Evolutionary conservation across 2,113 vertebrate species (phyloP).

Genomic region (Xiphias gladius): DNA sequence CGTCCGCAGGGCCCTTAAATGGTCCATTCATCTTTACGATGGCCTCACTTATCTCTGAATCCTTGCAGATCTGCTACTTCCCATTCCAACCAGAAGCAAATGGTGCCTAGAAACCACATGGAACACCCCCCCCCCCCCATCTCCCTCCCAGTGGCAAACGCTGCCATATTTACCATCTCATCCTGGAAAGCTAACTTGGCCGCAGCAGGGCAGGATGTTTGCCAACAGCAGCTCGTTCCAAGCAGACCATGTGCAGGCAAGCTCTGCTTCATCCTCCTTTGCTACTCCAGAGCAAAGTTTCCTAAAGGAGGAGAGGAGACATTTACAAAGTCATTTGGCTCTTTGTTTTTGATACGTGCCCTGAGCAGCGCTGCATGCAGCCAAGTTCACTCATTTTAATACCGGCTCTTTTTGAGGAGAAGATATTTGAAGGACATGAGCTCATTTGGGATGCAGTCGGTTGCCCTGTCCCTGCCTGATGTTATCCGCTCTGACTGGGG

Average conservation of each 20-base stretch:
- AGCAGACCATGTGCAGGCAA: slow-evolving; percentile 59
- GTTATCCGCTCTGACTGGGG: slow-evolving; percentile 72
- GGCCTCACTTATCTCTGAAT: slow-evolving; percentile 78
- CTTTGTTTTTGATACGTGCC: slow-evolving; percentile 49
- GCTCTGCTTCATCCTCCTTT: slow-evolving; percentile 53
- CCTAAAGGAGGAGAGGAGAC: slow-evolving; percentile 33
- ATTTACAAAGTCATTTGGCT: slow-evolving; percentile 70
- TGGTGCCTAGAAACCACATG: slow-evolving; percentile 74
- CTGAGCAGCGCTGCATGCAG: slow-evolving; percentile 38
- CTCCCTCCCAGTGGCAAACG: slow-evolving; percentile 63
- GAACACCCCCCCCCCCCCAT: slow-evolving; percentile 48
- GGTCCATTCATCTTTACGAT: slow-evolving; percentile 78
- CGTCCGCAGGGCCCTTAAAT: slow-evolving; percentile 65
- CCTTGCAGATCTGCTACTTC: slow-evolving; percentile 74
- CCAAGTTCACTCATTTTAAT: slow-evolving; percentile 56
- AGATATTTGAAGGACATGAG: slow-evolving; percentile 74
- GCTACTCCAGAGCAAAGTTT: slow-evolving; percentile 60
- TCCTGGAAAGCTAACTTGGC: slow-evolving; percentile 72
- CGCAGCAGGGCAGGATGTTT: slow-evolving; percentile 58
- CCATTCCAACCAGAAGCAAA: slow-evolving; percentile 76
- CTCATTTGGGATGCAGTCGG: slow-evolving; percentile 73
- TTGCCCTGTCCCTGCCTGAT: slow-evolving; percentile 67
- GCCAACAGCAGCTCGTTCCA: slow-evolving; percentile 65
- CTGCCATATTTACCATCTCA: slow-evolving; percentile 75
- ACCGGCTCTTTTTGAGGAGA: slow-evolving; percentile 29